phyloP scores from a whole-genome alignment of 2,113 vertebrate species.

The Ramphastos sulfuratus region DNA sequence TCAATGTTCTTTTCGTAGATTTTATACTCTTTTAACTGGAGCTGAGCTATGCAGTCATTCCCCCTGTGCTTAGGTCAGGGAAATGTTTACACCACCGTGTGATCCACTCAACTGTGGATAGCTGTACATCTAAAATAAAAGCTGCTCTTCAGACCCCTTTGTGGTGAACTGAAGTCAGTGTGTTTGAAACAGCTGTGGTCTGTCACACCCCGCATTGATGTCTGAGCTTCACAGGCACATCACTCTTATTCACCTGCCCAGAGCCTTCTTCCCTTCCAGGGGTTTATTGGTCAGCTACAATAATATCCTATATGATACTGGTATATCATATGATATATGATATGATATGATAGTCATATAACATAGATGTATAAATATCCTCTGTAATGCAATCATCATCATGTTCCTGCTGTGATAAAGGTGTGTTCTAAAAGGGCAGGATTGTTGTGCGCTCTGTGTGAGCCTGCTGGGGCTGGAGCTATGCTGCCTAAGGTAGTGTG shows the following conservation, averaged over 20 bases:
- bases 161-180: background rate
- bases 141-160: background rate
- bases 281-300: background rate
- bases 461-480: background rate
- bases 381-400: background rate
- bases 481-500: rapidly evolving
- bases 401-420: background rate
- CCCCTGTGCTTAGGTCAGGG: rapidly evolving
- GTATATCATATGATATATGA: too few species aligned
- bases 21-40: background rate
- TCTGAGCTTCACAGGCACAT: too few species aligned
- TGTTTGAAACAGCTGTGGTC: background rate
- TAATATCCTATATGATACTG: rapidly evolving
- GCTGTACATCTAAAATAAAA: background rate
- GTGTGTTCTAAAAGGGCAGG: background rate
- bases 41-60: background rate
- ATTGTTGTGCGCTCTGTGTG: rapidly evolving
- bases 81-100: background rate
- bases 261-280: background rate
- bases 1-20: background rate
- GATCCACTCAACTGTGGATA: background rate
- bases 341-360: too few species aligned
- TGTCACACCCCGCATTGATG: background rate
- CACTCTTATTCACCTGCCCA: background rate
- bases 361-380: too few species aligned